A percentile compares a stretch with the other conserved stretches of the same genome.
phyloP scores from a whole-genome alignment of 2,797 vertebrate species.

The Emys orbicularis region DNA sequence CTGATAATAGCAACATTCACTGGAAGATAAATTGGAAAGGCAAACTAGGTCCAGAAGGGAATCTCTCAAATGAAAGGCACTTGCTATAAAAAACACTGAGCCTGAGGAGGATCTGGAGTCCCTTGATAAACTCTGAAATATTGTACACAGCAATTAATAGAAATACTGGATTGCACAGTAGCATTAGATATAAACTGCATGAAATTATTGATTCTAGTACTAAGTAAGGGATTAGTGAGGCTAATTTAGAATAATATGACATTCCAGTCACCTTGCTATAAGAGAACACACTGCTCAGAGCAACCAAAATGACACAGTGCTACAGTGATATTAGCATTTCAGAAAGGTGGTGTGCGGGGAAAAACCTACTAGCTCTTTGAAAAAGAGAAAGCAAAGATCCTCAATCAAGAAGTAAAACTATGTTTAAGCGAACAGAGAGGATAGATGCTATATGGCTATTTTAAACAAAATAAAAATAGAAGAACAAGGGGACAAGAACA shows the following conservation, averaged over 20 bases:
- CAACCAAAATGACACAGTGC: not conserved
- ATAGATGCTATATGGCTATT: not conserved
- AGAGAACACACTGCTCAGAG: not conserved
- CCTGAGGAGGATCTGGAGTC: conserved; percentile 18
- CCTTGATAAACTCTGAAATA: conserved; percentile 29
- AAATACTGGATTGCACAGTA: conserved; percentile 1
- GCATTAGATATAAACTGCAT: conserved; percentile 12
- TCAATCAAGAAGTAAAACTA: not conserved
- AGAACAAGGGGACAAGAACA: not conserved
- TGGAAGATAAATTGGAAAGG: not conserved
- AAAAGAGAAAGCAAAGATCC: not conserved
- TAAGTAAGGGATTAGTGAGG: not conserved
- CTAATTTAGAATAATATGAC: conserved; percentile 16
- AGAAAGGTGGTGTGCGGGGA: not conserved
- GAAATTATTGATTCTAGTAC: conserved; percentile 3
- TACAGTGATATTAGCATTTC: not conserved
- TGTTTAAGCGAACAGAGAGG: not conserved
- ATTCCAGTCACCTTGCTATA: conserved; percentile 6
- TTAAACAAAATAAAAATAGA: not conserved
- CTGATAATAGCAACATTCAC: not conserved
- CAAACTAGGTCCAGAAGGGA: conserved; percentile 4
- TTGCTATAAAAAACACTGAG: not conserved
- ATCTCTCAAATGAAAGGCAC: not conserved
- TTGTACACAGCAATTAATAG: not conserved
- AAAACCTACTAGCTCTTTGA: not conserved